Evolutionary conservation across 1,140 invertebrate genomes (phyloP).

Genomic region (Ganaspis sp.): DNA sequence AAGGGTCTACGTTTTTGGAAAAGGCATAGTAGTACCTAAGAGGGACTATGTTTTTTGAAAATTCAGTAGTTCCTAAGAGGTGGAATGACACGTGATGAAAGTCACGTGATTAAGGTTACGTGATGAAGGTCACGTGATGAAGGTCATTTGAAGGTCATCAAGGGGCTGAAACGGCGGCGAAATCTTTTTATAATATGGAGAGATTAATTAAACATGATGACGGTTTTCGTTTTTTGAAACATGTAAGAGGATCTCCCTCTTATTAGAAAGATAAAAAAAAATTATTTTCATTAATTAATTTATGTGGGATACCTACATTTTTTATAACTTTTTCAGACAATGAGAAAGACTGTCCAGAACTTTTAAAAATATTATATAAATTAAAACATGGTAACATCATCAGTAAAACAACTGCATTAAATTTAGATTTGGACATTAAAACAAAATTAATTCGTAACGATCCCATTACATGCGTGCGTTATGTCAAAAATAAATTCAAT

Average conservation of each 20-base stretch:
- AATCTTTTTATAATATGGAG: too few species aligned
- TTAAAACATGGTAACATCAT: conserved; percentile 28
- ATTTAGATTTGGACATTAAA: conserved; percentile 33
- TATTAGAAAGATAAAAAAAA: conserved; percentile 30
- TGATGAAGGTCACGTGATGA: too few species aligned
- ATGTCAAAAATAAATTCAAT: conserved; percentile 38
- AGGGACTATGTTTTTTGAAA: too few species aligned
- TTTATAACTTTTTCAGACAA: conserved; percentile 26
- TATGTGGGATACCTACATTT: conserved; percentile 14
- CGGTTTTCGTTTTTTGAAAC: conserved; percentile 39
- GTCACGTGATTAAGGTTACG: too few species aligned
- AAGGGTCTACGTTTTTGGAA: too few species aligned
- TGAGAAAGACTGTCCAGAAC: conserved; percentile 24
- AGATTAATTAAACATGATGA: conserved; percentile 38
- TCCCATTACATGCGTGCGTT: conserved; percentile 39
- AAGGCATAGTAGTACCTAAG: too few species aligned
- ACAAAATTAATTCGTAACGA: conserved; percentile 42
- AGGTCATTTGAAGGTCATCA: too few species aligned
- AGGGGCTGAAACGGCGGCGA: too few species aligned
- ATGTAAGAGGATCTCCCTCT: conserved; percentile 32
- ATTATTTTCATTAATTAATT: background rate
- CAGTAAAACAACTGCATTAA: background rate
- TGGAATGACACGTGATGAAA: too few species aligned
- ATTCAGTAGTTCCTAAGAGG: too few species aligned
- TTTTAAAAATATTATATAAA: conserved; percentile 35